Conservation (phyloP, 2,888 invertebrate species). For the Drosophila merina region DNA sequence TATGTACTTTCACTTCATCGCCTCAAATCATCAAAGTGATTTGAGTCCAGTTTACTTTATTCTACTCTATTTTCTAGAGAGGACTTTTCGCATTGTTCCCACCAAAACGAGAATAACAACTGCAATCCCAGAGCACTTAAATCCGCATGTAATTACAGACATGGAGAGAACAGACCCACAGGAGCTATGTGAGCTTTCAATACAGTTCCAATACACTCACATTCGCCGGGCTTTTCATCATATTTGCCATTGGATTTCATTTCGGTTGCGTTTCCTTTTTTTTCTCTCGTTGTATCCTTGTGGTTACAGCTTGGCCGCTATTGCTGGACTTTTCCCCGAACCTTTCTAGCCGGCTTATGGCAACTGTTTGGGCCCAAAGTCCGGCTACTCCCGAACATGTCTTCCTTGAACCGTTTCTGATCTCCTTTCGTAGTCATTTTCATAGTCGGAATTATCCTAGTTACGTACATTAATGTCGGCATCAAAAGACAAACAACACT, state of each 20-base stretch:
- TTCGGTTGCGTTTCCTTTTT: neutral
- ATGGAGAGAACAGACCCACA: constrained; percentile 1
- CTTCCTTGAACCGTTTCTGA: neutral
- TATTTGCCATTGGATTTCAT: constrained; percentile 19
- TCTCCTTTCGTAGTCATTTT: constrained; percentile 35
- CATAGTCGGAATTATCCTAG: constrained; percentile 66
- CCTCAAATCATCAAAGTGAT: constrained; percentile 41
- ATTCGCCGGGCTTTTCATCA: constrained; percentile 21
- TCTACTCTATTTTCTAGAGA: constrained; percentile 8
- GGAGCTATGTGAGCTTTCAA: constrained; percentile 23
- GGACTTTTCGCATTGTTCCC: constrained; percentile 41
- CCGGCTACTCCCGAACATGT: constrained; percentile 10
- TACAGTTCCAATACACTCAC: constrained; percentile 18
- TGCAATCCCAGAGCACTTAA: constrained; percentile 40
- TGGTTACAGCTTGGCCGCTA: constrained; percentile 4
- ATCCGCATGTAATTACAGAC: constrained; percentile 44
- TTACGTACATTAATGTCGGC: constrained; percentile 66
- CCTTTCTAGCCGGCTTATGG: constrained; percentile 3
- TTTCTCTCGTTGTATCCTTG: neutral
- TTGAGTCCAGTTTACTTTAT: constrained; percentile 19
- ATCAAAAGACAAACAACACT: neutral
- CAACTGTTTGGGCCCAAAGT: constrained; percentile 45
- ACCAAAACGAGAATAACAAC: constrained; percentile 31
- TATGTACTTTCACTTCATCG: constrained; percentile 42
- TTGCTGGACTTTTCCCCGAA: neutral